These are phyloP conservation scores for Lithophane leautieri DNA, from an alignment of 2,888 invertebrate species.

Conservation along the genomic window DNA sequence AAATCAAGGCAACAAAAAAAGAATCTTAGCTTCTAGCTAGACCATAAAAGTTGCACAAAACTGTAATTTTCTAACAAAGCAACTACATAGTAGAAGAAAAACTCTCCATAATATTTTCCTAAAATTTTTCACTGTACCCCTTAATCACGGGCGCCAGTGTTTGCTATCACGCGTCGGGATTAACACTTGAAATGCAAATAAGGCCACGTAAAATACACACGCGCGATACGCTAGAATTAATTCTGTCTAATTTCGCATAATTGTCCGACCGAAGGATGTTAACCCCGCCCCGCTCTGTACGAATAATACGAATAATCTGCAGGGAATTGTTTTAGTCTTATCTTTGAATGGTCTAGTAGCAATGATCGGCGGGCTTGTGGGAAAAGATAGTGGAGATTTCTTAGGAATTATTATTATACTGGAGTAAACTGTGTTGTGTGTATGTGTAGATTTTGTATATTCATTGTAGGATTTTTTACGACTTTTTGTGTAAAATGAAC, in stretches of 20 bases:
- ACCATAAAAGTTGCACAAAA: neutral
- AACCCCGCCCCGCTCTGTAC: conserved; percentile 59
- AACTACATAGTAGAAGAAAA: conserved; percentile 28
- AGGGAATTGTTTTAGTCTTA: conserved; percentile 61
- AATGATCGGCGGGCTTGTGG: conserved; percentile 46
- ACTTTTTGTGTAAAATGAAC: conserved; percentile 1
- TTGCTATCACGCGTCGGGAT: conserved; percentile 65
- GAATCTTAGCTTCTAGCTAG: no score
- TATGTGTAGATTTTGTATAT: neutral
- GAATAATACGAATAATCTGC: conserved; percentile 60
- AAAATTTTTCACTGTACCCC: conserved; percentile 12
- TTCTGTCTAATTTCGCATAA: conserved; percentile 70
- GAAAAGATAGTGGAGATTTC: conserved; percentile 33
- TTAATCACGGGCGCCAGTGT: conserved; percentile 61
- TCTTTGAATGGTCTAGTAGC: conserved; percentile 48
- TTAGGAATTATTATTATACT: conserved; percentile 12
- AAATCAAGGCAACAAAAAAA: no score
- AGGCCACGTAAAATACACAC: conserved; percentile 64
- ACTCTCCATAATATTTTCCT: neutral
- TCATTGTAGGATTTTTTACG: neutral
- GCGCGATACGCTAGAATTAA: conserved; percentile 68
- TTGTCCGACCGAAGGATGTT: conserved; percentile 65
- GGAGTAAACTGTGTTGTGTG: neutral
- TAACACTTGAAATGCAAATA: conserved; percentile 74
- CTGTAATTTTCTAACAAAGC: conserved; percentile 1